Evolutionary conservation across 1,140 invertebrate genomes (phyloP).

Genomic region (Heliconius nattereri): DNA sequence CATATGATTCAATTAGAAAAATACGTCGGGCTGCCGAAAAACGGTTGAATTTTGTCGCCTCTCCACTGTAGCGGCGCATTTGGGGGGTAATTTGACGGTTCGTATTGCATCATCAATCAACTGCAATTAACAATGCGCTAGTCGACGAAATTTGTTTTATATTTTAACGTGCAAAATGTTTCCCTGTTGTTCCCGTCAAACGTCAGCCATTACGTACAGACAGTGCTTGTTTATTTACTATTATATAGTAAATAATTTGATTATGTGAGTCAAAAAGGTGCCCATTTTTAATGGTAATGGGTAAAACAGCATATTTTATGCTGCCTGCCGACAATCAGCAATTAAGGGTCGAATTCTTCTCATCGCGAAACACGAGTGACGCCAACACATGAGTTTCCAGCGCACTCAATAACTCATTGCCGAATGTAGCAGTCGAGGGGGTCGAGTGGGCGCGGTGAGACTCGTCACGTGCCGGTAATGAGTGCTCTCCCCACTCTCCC

Average conservation of each 20-base stretch:
- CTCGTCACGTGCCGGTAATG: slow-evolving; percentile 77
- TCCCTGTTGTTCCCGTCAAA: neutral
- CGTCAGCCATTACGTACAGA: neutral
- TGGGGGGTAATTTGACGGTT: slow-evolving; percentile 73
- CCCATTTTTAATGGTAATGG: neutral
- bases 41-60: slow-evolving; percentile 67
- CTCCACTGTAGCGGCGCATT: slow-evolving; percentile 55
- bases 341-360: slow-evolving; percentile 35
- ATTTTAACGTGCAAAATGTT: slow-evolving; percentile 14
- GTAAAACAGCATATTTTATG: slow-evolving; percentile 20
- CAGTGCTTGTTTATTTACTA: neutral
- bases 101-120: slow-evolving; percentile 76
- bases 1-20: slow-evolving; percentile 80
- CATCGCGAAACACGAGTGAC: slow-evolving; percentile 46
- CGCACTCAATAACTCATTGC: slow-evolving; percentile 79
- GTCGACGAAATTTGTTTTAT: slow-evolving; percentile 28
- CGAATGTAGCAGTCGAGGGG: slow-evolving; percentile 65
- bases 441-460: slow-evolving; percentile 60
- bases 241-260: neutral
- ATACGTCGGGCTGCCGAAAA: slow-evolving; percentile 64
- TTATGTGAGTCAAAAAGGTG: neutral
- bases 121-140: slow-evolving; percentile 58
- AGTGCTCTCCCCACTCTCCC: slow-evolving; percentile 61
- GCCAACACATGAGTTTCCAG: slow-evolving; percentile 68
- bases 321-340: slow-evolving; percentile 25